Base-by-base conservation (phyloP, 2,888 invertebrate species). In the Drosophila greeni region DNA sequence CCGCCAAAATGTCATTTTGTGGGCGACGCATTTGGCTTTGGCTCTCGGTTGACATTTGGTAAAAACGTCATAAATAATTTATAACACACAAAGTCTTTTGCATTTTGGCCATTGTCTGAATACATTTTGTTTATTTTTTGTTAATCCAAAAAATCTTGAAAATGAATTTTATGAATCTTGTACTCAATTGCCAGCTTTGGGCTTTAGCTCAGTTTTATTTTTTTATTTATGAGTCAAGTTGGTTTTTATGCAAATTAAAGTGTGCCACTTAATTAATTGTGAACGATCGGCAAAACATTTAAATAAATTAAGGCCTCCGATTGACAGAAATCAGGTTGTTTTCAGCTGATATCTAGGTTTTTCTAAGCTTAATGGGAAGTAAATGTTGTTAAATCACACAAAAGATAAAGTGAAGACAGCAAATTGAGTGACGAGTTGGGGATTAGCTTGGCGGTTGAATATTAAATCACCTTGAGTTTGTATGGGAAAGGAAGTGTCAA, bases 221-320 rank as follows among this genome's bases (percentile, higher is more conserved):
- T 36, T 51, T 45, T 64, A 36, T 49, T 37, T 48, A 48, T 65
- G 48, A 45, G 26, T 34, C 49, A 45, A 36, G 29, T 60, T 58
- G 58, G 23, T 18, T 43, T 37, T 42, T 60, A 66, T 66, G 66
- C 47, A 66, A 66, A 66, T 66, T 47, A 64, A 67, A 66, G 66
- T 67, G 66, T 67, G 66, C 53, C 66, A 66, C 59, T 75, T 76
- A 76, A 79, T 81, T 78, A 78, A 76, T 75, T 78, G 75, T 31
- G 59, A 74, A 51, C 75, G 68, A 47, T 69, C 37, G 48, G 53
- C 40, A 49, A 36, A 47, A 47, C 58, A 45, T 70, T 77, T 70
- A 54, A 61, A 73, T 73, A 54, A 43, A 60, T 73, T 67, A 53
- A 60, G 45, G 60, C 48, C 45, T 39, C 31, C 48, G 18, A 33